These are phyloP conservation scores for Cataglyphis hispanica DNA, from an alignment of 1,140 invertebrate genomes.

Conservation along the genomic window DNA sequence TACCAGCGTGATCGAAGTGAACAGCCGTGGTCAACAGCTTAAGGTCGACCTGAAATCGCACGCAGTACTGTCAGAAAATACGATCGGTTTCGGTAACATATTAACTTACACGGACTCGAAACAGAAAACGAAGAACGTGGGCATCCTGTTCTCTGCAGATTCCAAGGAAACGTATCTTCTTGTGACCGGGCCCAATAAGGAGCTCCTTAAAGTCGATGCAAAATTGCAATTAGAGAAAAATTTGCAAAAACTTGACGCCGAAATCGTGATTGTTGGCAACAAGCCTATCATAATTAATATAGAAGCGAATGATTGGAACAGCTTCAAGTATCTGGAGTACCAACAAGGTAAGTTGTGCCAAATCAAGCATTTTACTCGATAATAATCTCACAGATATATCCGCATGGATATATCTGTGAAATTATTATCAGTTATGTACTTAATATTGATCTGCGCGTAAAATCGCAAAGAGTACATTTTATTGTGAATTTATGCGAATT, in stretches of 20 bases:
- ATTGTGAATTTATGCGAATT: neutral
- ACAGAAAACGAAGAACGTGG: conserved; percentile 81
- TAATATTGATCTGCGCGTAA: neutral
- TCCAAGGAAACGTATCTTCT: conserved; percentile 83
- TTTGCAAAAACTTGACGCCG: conserved; percentile 85
- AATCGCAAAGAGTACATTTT: neutral
- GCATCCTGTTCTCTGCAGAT: conserved; percentile 83
- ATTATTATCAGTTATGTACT: neutral
- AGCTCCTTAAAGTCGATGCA: conserved; percentile 86
- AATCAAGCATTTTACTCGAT: neutral
- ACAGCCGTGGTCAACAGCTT: conserved; percentile 85
- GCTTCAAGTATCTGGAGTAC: conserved; percentile 86
- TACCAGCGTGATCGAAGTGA: conserved; percentile 80
- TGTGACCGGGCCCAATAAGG: conserved; percentile 86
- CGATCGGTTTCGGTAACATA: conserved; percentile 80
- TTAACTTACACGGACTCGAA: conserved; percentile 82
- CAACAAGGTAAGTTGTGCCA: conserved; percentile 84
- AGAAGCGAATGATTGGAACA: conserved; percentile 88
- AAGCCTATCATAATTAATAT: conserved; percentile 84
- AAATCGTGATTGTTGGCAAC: conserved; percentile 85
- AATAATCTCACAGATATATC: too few species aligned
- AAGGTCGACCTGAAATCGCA: conserved; percentile 83
- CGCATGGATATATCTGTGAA: neutral
- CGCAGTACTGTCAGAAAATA: conserved; percentile 72
- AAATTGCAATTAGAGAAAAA: conserved; percentile 85